Conservation (phyloP, 2,888 invertebrate genomes). For the Synanthedon myopaeformis region DNA sequence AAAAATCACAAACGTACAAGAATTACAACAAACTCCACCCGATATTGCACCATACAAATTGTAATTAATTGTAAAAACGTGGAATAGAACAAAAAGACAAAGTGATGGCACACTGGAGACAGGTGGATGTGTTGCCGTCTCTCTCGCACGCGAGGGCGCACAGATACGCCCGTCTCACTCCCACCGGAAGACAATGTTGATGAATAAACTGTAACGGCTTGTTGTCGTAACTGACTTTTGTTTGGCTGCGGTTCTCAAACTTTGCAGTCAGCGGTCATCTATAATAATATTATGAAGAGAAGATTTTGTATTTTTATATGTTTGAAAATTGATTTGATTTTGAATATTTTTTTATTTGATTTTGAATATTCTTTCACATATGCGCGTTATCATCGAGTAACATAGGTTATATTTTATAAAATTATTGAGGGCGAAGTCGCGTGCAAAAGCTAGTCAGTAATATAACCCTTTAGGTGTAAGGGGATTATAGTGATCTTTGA, state of each 20-base stretch:
- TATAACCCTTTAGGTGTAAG: too few relatives aligned
- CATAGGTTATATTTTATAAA: too few relatives aligned
- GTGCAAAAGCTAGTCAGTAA: too few relatives aligned
- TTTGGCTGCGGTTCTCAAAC: conserved; percentile 33
- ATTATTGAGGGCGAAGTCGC: too few relatives aligned
- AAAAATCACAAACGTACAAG: conserved; percentile 1
- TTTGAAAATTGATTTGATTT: too few relatives aligned
- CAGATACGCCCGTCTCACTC: conserved; percentile 28
- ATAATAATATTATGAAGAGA: too few relatives aligned
- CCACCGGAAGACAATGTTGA: conserved; percentile 44
- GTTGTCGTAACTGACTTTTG: conserved; percentile 64
- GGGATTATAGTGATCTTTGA: too few relatives aligned
- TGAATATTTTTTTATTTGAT: too few relatives aligned
- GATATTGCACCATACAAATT: conserved; percentile 47
- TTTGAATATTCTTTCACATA: too few relatives aligned
- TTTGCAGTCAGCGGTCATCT: conserved; percentile 5
- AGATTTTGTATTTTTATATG: too few relatives aligned
- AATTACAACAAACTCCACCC: conserved; percentile 6
- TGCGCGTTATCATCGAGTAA: too few relatives aligned
- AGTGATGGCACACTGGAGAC: conserved; percentile 30
- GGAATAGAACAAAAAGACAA: conserved; percentile 32
- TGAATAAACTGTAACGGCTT: conserved; percentile 61
- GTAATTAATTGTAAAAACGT: conserved; percentile 40
- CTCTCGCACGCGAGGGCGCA: conserved; percentile 11
- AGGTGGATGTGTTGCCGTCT: conserved; percentile 42